Base-by-base conservation (phyloP, 2,888 invertebrate genomes). In the Dorcus hopei region DNA sequence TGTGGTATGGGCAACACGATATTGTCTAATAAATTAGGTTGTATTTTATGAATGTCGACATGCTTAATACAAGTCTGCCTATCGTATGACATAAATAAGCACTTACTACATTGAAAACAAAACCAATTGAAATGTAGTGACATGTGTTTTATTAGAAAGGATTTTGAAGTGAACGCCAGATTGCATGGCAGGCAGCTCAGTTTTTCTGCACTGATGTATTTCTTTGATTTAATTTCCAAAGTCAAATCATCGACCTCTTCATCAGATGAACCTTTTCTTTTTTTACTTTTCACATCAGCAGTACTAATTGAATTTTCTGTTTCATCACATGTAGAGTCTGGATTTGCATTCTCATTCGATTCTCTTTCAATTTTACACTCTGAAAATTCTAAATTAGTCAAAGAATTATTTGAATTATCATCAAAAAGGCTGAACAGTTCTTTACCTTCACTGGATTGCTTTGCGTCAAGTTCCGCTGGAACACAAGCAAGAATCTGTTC, bases 61-160 rank as follows among this genome's bases (percentile, higher is more conserved):
- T 90, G 90, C 60, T 84, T 83, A 1, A 85, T 82, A 47, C 88
- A 83, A 63, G 87, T 86, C 49, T 83, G 83, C 65, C 86, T 87
- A 9, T 83, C 79, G 65, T 86, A 88, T 59, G 87, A 84, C 70
- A 86, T 85, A 70, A 84, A 91, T 52, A 85, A 82, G 75, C 93
- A 93, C 14, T 87, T 76, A 69, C 85, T 87, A 72, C 93, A 93
- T 56, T 88, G 87, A 72, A 87, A 93, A 33, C 90, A 83, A 68
- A 86, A 83, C 86, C 89, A 88, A 59, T 86, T 86, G 59, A 87
- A 83, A 72, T 90, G 90, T 3, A 78, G 72, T 0, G 88, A 85
- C 77, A 87, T 84, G 67, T 90, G 90, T 51, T 80, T 77, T 23
- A 85, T 79, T 5, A 89, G 72, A 64, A 84, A 82, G 51, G 80